Percentiles rank a stretch among this genome's conserved stretches.
phyloP scores from a whole-genome alignment of 2,888 invertebrate genomes.

The Andrena minutula region DNA sequence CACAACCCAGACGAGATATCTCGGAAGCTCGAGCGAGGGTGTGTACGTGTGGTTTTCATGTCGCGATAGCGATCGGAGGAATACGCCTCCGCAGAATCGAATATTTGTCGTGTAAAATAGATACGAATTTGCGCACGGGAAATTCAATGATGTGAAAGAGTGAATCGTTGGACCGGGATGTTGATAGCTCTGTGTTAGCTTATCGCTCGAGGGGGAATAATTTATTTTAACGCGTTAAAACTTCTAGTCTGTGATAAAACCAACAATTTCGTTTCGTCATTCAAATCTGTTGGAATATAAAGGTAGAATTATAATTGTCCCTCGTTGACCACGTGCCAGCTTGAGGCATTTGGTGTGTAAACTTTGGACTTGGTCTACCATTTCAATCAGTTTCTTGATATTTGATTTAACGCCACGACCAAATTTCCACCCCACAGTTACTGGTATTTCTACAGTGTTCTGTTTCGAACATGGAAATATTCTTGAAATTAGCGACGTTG shows the following conservation, averaged over 20 bases:
- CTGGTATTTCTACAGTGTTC: not conserved
- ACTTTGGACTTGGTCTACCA: not conserved
- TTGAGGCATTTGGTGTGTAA: not conserved
- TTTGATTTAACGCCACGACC: not conserved
- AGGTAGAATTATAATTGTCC: constrained; percentile 12
- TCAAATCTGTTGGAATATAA: constrained; percentile 8
- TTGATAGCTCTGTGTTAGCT: constrained; percentile 17
- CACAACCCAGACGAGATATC: constrained; percentile 65
- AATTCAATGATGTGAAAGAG: constrained; percentile 39
- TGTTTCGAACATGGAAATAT: not conserved
- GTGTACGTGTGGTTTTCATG: constrained; percentile 59
- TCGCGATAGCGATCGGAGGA: constrained; percentile 59
- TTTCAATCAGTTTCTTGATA: constrained; percentile 6
- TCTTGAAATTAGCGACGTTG: not conserved
- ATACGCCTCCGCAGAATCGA: constrained; percentile 49
- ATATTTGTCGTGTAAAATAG: constrained; percentile 60
- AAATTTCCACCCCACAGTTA: not conserved
- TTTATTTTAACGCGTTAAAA: not conserved
- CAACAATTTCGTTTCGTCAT: not conserved
- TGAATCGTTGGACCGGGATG: not conserved
- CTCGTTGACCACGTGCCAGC: not conserved
- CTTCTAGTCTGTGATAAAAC: not conserved
- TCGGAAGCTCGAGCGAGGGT: constrained; percentile 51
- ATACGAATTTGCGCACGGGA: constrained; percentile 45
- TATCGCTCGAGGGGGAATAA: not conserved